A percentile compares a stretch with the other conserved stretches of the same genome.
phyloP scores from a whole-genome alignment of 2,797 vertebrate genomes.

The Cuculus canorus region DNA sequence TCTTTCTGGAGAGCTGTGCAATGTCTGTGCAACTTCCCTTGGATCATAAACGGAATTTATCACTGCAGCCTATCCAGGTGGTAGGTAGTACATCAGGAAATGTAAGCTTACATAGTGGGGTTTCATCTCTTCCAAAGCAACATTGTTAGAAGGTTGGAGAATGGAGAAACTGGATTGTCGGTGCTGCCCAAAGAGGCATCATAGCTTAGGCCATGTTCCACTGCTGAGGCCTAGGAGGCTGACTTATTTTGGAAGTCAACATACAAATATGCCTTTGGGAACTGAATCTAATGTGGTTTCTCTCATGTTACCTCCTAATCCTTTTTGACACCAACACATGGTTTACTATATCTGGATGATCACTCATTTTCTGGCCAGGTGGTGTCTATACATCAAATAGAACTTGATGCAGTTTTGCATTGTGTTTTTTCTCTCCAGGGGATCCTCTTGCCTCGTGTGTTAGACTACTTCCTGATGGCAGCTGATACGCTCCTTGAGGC shows the following conservation, averaged over 20 bases:
- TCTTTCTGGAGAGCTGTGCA: neutral
- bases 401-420: neutral
- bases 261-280: neutral
- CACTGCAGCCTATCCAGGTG: neutral
- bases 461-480: neutral
- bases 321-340: neutral
- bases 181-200: neutral
- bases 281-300: neutral
- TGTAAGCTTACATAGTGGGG: neutral
- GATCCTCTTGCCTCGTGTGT: neutral
- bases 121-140: neutral
- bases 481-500: neutral
- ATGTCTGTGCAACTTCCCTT: neutral
- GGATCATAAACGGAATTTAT: neutral
- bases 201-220: neutral
- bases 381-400: neutral
- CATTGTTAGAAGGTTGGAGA: neutral
- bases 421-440: fast-evolving
- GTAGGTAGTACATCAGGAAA: neutral
- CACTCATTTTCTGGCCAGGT: neutral
- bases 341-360: neutral
- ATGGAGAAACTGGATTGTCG: neutral
- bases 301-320: neutral
- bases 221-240: neutral
- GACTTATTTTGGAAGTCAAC: neutral